A percentile compares a stretch with the other conserved stretches of the same genome.
Conservation (phyloP, 1,140 invertebrate species). For the Pachypeltis micranthus region DNA sequence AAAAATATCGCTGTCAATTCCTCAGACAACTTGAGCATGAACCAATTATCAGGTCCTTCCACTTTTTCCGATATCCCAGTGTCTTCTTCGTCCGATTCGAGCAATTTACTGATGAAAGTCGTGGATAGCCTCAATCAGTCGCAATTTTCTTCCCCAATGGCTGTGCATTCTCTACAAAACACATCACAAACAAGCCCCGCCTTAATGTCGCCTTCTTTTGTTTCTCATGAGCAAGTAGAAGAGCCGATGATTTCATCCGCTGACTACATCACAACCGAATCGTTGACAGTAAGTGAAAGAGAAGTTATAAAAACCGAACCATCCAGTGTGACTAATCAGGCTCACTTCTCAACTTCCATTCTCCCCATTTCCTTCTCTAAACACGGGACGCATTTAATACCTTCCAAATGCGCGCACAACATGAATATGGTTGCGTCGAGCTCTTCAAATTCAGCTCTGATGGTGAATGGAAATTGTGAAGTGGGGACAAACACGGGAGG, state of each 20-base stretch:
- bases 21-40: background rate
- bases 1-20: background rate
- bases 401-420: background rate
- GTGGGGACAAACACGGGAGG: no score
- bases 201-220: background rate
- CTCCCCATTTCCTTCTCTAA: background rate
- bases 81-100: background rate
- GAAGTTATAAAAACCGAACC: background rate
- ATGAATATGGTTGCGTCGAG: background rate
- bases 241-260: background rate
- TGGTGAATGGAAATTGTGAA: no score
- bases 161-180: background rate
- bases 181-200: background rate
- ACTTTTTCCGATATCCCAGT: background rate
- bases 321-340: background rate
- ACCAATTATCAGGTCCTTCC: background rate
- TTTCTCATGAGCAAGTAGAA: background rate
- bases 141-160: background rate
- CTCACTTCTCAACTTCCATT: background rate
- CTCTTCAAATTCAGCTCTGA: background rate
- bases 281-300: background rate
- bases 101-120: background rate
- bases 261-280: background rate
- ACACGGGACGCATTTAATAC: background rate
- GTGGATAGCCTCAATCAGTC: background rate